phyloP scores from a whole-genome alignment of 2,888 invertebrate genomes.

The Thumatha senex region DNA sequence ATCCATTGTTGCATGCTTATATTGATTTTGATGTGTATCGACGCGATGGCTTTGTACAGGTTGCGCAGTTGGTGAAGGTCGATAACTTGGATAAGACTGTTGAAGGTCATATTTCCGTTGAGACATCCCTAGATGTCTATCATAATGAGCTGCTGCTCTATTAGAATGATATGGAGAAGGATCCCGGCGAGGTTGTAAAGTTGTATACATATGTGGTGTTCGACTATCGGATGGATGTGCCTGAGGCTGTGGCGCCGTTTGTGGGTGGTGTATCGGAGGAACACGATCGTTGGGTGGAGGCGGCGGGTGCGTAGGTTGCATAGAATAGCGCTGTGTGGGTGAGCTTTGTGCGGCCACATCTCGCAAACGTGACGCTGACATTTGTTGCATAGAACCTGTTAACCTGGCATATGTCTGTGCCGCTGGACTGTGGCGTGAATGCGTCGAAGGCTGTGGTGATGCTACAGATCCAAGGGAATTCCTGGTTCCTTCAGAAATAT shows the following conservation, averaged over 20 bases:
- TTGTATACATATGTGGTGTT: slow-evolving; percentile 56
- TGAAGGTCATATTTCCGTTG: slow-evolving; percentile 74
- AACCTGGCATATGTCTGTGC: slow-evolving; percentile 65
- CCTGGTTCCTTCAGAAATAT: slow-evolving; percentile 55
- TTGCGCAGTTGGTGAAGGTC: slow-evolving; percentile 58
- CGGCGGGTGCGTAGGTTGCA: slow-evolving; percentile 60
- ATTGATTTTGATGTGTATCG: slow-evolving; percentile 61
- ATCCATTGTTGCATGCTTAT: slow-evolving; percentile 63
- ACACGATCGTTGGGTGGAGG: slow-evolving; percentile 75
- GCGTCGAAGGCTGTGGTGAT: slow-evolving; percentile 65
- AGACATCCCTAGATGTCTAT: slow-evolving; percentile 61
- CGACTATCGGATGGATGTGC: slow-evolving; percentile 57
- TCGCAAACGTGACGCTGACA: slow-evolving; percentile 60
- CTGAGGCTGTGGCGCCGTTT: slow-evolving; percentile 52
- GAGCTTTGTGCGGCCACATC: slow-evolving; percentile 63
- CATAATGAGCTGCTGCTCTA: slow-evolving; percentile 61
- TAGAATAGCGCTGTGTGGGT: slow-evolving; percentile 61
- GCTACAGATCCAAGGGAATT: slow-evolving; percentile 57
- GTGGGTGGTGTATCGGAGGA: slow-evolving; percentile 77
- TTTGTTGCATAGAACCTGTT: slow-evolving; percentile 67
- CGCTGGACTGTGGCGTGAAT: slow-evolving; percentile 65
- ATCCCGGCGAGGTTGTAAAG: slow-evolving; percentile 62
- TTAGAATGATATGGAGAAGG: slow-evolving; percentile 55
- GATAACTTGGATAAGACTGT: slow-evolving; percentile 73
- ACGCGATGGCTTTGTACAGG: slow-evolving; percentile 62